Base-by-base conservation (phyloP, 2,797 vertebrate species). In the Gastrophryne carolinensis region DNA sequence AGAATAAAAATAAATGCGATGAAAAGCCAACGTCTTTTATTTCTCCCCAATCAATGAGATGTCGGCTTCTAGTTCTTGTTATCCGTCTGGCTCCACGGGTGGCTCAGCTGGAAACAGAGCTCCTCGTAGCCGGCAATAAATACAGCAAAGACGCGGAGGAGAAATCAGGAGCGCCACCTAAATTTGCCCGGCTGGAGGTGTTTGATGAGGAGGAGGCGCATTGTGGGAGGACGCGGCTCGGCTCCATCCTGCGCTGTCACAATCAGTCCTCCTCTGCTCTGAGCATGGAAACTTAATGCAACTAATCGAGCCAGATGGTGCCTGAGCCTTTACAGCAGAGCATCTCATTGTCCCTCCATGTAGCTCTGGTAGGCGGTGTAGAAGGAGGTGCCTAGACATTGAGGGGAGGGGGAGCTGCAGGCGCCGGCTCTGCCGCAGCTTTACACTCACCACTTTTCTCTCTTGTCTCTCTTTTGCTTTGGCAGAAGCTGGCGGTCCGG, bases 401-500 rank as follows among this genome's bases (percentile, higher is more conserved):
- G 13, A 54, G 4, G 26, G 73, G 67, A 32, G 39, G 37, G 0
- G n/a, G n/a, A n/a, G n/a, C n/a, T 9, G 12, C 15, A 37, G 10
- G 5, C 29, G 5, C 66, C 39, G 66, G 37, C 49, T 47, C 53
- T 0, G 37, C 54, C 15, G 62, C 76, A 65, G 52, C 35, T 49
- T n/a, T 73, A 71, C 26, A 60, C 79, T 63, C 50, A n/a, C 61
- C 68, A 30, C 70, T 78, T 39, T 61, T 60, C 72, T 30, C 13
- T 81, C 56, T 61, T 24, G 53, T 72, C 21, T 67, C 44, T 62
- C 79, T 77, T 67, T 79, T 69, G 83, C 78, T 66, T 58, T 66
- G 66, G 83, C 87, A 93, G 94, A 93, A 93, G 86, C 89, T 91
- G 87, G 86, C 90, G n/a, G 90, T 93, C 82, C 88, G 92, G 83